Base-by-base conservation (phyloP, 2,888 invertebrate genomes). In the Polydrusus pterygomalis region DNA sequence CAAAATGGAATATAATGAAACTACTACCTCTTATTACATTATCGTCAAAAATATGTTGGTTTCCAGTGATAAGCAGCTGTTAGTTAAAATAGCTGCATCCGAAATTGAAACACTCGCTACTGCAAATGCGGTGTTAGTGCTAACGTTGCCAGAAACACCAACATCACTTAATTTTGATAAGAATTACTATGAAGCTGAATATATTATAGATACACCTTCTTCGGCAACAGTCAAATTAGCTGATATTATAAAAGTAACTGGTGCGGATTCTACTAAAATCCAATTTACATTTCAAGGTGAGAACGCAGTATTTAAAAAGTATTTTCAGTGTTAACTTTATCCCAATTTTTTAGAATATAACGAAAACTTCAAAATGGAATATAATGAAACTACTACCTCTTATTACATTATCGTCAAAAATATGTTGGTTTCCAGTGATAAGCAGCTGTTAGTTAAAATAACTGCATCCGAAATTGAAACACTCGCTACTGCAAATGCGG, bases 351-450 rank as follows among this genome's bases (percentile, higher is more conserved):
- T 25, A 25, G 25, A 40, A 0, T 79, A 70, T 45, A 63, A 67
- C 30, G 17, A 45, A 7, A 77, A 78, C 51, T 79, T 80, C 45
- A 60, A 75, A 40, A 65, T 77, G 17, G 43, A 7, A 34, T 77
- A 73, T n/a, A 51, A 78, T 45, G 15, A 15, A 2, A 9, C n/a
- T 1, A 45, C 62, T 11, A 65, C 77, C 7, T 47, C 62, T 18
- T 80, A 76, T 73, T n/a, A 34, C 5, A 40, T 79, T 11, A 67
- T 8, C 10, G 62, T 70, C 18, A 17, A 9, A 25, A 45, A 47
- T 1, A 43, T 45, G 13, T 34, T 70, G 8, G 18, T 51, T 30
- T 25, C n/a, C 15, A 17, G 30, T 11, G 17, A 15, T 34, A 30
- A 15, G 8, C 49, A 60, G 17, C 25, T 69, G 11, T 6, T 70